Percentiles rank a stretch among this genome's conserved stretches.
Conservation (phyloP, 2,888 invertebrate genomes). For the Ceriagrion tenellum region DNA sequence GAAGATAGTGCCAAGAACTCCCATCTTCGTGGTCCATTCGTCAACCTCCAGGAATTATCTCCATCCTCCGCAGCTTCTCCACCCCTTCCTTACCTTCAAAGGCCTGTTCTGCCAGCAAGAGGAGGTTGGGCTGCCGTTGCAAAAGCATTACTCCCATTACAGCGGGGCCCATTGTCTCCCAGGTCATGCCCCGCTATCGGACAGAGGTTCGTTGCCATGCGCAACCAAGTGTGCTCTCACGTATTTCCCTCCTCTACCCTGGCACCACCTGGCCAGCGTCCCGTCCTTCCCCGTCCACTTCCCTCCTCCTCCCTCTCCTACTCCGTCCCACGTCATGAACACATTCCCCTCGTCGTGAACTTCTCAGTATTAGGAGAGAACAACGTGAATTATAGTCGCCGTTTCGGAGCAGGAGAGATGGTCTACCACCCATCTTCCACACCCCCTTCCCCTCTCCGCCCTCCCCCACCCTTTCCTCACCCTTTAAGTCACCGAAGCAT, state of each 20-base stretch:
- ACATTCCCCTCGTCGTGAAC: constrained; percentile 13
- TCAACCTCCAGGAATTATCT: neutral
- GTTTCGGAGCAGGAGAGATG: neutral
- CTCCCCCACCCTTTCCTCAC: neutral
- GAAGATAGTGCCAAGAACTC: neutral
- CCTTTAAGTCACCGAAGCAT: neutral
- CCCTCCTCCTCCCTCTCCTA: neutral
- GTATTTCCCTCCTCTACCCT: neutral
- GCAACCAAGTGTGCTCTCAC: constrained; percentile 28
- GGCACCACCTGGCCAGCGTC: neutral
- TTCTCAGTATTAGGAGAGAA: neutral
- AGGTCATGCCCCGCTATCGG: constrained; percentile 27
- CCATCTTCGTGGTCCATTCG: neutral
- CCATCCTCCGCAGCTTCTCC: neutral
- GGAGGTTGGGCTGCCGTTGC: neutral
- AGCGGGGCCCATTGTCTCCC: neutral
- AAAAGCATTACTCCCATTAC: neutral
- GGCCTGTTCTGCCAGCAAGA: neutral
- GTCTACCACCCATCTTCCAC: neutral
- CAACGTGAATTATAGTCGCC: neutral
- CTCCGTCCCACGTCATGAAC: neutral
- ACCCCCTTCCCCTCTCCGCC: neutral
- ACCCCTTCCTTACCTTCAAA: neutral
- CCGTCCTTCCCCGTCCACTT: neutral
- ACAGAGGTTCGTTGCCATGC: constrained; percentile 31